Conservation (phyloP, 1,140 invertebrate genomes). For the Tenebrio molitor region DNA sequence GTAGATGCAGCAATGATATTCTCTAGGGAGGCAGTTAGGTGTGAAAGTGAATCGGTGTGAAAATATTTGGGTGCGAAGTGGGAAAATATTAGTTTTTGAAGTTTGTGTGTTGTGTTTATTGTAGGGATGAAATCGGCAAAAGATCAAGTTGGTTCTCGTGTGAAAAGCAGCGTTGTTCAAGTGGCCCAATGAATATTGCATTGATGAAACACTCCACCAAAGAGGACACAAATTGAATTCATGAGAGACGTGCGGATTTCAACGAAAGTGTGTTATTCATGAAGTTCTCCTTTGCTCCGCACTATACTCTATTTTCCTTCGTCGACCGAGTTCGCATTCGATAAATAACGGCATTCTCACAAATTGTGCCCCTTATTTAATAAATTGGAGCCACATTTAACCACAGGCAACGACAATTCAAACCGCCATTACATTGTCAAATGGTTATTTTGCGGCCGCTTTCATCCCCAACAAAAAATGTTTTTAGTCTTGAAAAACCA, state of each 20-base stretch:
- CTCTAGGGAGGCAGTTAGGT: too few relatives aligned
- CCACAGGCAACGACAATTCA: conserved; percentile 5
- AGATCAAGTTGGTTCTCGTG: conserved; percentile 24
- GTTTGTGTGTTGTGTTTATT: neutral
- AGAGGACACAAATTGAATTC: conserved; percentile 44
- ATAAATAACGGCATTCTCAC: conserved; percentile 21
- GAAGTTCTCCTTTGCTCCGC: conserved; percentile 14
- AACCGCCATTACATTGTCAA: conserved; percentile 8
- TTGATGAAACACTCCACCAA: conserved; percentile 42
- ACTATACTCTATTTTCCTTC: conserved; percentile 11
- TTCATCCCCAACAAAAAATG: conserved; percentile 2
- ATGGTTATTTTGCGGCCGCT: neutral
- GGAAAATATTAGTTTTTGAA: neutral
- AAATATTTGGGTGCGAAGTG: neutral
- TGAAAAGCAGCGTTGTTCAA: conserved; percentile 34
- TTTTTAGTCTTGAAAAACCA: neutral
- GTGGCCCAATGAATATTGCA: conserved; percentile 39
- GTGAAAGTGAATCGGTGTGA: too few relatives aligned
- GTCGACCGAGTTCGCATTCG: neutral
- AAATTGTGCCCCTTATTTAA: conserved; percentile 15
- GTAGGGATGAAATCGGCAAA: neutral
- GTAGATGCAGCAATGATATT: too few relatives aligned
- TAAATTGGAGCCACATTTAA: conserved; percentile 20
- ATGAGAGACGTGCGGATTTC: conserved; percentile 40
- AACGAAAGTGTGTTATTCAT: conserved; percentile 42